Evolutionary conservation across 1,140 invertebrate species (phyloP).

Genomic region (Brachionus paranguensis): DNA sequence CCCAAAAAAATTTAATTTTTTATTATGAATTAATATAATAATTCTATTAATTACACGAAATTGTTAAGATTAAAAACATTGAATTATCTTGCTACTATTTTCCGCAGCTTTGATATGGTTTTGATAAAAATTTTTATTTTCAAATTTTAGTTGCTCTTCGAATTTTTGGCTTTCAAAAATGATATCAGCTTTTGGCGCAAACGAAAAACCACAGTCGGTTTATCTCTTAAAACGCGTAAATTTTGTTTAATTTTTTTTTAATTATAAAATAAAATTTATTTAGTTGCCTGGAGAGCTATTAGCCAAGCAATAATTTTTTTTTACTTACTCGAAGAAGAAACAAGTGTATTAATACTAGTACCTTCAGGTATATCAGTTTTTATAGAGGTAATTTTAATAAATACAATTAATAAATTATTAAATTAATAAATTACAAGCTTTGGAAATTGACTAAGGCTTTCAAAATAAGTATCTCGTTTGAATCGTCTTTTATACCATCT

Average conservation of each 20-base stretch:
- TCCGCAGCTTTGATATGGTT: too few relatives aligned
- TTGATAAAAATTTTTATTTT: constrained; percentile 41
- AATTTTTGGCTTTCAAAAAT: constrained; percentile 95
- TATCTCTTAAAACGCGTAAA: constrained; percentile 70
- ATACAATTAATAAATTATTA: too few relatives aligned
- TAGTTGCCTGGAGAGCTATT: constrained; percentile 81
- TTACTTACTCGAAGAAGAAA: constrained; percentile 84
- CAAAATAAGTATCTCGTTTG: constrained; percentile 59
- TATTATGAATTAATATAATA: background rate
- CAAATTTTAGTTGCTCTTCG: constrained; percentile 76
- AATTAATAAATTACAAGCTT: constrained; percentile 62
- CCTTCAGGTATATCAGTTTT: constrained; percentile 76
- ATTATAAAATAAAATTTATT: constrained; percentile 30
- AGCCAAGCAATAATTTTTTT: constrained; percentile 87
- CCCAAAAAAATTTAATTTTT: background rate
- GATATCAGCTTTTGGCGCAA: constrained; percentile 89
- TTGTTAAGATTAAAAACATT: too few relatives aligned
- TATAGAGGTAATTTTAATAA: constrained; percentile 65
- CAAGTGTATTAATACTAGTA: constrained; percentile 78
- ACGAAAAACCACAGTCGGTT: constrained; percentile 73
- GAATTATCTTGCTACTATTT: too few relatives aligned
- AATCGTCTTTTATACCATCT: background rate
- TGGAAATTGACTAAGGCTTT: constrained; percentile 92
- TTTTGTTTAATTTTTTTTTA: background rate
- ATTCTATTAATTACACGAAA: background rate